Percentiles rank a stretch among this genome's conserved stretches.
Conservation (phyloP, 2,888 invertebrate genomes). For the Diaperis boleti region DNA sequence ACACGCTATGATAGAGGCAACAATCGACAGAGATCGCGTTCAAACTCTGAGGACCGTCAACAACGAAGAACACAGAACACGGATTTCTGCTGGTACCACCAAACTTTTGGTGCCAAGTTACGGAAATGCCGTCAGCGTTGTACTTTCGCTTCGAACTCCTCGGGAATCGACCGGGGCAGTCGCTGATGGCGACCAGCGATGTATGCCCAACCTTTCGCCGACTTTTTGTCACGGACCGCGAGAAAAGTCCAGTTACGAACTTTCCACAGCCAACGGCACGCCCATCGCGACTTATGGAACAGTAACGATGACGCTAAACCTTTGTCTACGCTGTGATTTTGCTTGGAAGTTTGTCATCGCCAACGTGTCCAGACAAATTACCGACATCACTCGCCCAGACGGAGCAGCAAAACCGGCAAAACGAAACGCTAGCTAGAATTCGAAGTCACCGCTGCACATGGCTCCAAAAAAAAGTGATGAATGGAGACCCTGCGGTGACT, state of each 20-base stretch:
- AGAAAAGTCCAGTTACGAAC: constrained; percentile 1
- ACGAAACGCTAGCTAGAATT: background rate
- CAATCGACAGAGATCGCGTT: too few species aligned
- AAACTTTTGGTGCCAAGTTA: background rate
- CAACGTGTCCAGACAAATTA: background rate
- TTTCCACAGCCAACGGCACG: constrained; percentile 15
- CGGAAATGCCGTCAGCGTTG: background rate
- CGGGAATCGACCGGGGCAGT: background rate
- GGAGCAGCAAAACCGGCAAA: background rate
- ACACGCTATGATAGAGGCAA: too few species aligned
- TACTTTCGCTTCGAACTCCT: background rate
- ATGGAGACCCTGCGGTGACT: too few species aligned
- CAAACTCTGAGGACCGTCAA: too few species aligned
- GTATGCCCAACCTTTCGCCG: too few species aligned
- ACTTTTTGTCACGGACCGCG: too few species aligned
- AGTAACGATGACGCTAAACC: background rate
- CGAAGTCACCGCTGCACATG: background rate
- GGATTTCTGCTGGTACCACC: background rate
- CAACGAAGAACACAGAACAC: too few species aligned
- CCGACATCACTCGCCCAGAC: background rate
- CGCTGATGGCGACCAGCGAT: background rate
- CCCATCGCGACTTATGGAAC: constrained; percentile 21
- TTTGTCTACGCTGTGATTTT: constrained; percentile 9
- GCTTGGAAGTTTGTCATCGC: constrained; percentile 6
- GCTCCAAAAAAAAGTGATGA: background rate